Conservation (phyloP, 2,113 vertebrate genomes). For the Myotis brandtii region DNA sequence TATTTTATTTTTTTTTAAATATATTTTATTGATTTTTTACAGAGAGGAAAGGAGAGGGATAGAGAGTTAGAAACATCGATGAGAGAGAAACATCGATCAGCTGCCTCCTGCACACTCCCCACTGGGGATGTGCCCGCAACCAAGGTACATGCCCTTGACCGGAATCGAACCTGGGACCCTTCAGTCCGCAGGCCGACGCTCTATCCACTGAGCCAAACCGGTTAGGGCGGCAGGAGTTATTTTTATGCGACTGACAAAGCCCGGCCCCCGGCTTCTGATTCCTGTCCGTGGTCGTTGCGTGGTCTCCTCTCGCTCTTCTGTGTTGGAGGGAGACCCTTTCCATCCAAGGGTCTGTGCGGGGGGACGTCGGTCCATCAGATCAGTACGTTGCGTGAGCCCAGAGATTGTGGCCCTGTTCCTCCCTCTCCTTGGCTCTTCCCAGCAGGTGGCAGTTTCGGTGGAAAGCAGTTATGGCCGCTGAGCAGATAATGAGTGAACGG, state of each 20-base stretch:
- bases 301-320: slow-evolving; percentile 74
- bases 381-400: background rate
- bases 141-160: no score
- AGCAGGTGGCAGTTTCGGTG: slow-evolving; percentile 54
- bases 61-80: no score
- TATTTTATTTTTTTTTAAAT: slow-evolving; percentile 77
- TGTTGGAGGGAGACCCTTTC: slow-evolving; percentile 47
- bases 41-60: no score
- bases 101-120: no score
- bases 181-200: no score
- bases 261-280: slow-evolving; percentile 88
- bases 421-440: slow-evolving; percentile 63
- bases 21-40: no score
- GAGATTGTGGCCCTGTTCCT: background rate
- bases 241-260: slow-evolving; percentile 91
- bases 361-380: slow-evolving; percentile 30
- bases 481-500: slow-evolving; percentile 69
- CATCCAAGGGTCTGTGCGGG: background rate
- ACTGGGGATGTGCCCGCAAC: no score
- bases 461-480: slow-evolving; percentile 55
- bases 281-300: slow-evolving; percentile 77
- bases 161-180: no score
- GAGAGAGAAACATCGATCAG: no score
- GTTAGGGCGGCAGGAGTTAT: slow-evolving; percentile 73
- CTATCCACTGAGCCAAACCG: no score